Evolutionary conservation across 2,888 invertebrate genomes (phyloP), one percentile per base, ranked within the genome.

Genomic region (Balanococcus diminutus): DNA sequence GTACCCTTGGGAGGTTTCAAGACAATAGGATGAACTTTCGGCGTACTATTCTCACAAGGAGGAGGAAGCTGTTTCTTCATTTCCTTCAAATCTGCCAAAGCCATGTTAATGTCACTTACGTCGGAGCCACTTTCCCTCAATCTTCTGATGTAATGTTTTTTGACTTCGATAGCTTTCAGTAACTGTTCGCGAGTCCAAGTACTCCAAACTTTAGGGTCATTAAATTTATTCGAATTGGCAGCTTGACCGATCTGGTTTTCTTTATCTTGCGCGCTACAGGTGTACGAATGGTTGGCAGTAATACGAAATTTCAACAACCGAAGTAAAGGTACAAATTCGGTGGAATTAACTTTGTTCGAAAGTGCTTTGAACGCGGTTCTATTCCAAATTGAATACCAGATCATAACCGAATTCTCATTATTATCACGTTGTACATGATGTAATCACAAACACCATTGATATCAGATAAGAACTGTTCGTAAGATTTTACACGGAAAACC

Each of bases 1-100:
- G 99, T 99, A 4, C 98, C 96, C 90, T 97, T 98, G 0, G 97
- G 94, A 0, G 96, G 96, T 91, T 98, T 98, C 85, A 97, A 93
- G 0, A 93, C 93, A 89, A 96, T 95, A 90, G 96, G 75, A 11
- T 79, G 36, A 36, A 94, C 94, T 87, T 90, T 90, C n/a, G 91
- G 91, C 6, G 90, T 91, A 39, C 89, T 89, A 87, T 91, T 91
- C 90, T 93, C 93, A 22, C 90, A 90, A 36, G 89, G 89, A 36
- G 89, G 89, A 87, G 83, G 91, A 1, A 96, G 90, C 89, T 95
- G 93, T 2, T 94, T 93, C 91, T 97, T 98, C 67, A 97, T 90
- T 85, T 94, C 94, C 87, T 96, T 90, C 84, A 98, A 91, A 89
- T 95, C 96, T 0, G 94, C 92, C 51, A 97, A 95, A 91, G 96